phyloP scores from a whole-genome alignment of 2,888 invertebrate species.

The Hypercompe scribonia region DNA sequence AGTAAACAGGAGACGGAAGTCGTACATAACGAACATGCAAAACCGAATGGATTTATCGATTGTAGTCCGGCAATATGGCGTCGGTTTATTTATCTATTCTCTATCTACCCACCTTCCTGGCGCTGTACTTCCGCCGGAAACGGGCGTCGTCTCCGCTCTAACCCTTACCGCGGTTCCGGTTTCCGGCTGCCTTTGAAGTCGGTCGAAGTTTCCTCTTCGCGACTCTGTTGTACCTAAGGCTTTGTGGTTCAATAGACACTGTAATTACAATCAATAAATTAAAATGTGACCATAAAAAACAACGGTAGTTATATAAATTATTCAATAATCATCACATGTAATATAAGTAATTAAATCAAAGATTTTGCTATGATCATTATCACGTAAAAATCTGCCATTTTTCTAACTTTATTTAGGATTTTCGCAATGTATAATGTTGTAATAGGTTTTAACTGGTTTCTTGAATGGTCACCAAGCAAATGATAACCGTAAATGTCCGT shows the following conservation, averaged over 20 bases:
- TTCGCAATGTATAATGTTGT: too few species aligned
- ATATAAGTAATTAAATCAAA: not conserved
- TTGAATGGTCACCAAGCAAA: too few species aligned
- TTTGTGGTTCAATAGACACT: constrained; percentile 63
- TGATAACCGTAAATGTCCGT: too few species aligned
- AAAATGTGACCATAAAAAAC: not conserved
- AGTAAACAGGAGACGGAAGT: constrained; percentile 84
- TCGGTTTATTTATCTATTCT: constrained; percentile 79
- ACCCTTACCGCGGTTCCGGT: constrained; percentile 85
- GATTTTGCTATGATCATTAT: not conserved
- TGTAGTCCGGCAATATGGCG: constrained; percentile 82
- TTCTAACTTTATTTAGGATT: too few species aligned
- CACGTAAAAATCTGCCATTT: too few species aligned
- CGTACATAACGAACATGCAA: constrained; percentile 79
- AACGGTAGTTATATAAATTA: not conserved
- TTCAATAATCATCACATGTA: too few species aligned
- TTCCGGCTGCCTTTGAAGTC: constrained; percentile 82
- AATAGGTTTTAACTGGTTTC: too few species aligned
- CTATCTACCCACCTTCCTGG: constrained; percentile 82
- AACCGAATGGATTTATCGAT: constrained; percentile 84
- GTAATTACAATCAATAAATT: constrained; percentile 46
- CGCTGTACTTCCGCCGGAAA: constrained; percentile 84
- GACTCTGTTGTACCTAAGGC: constrained; percentile 59
- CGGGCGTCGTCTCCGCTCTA: constrained; percentile 84
- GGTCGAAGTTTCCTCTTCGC: constrained; percentile 74